Evolutionary conservation across 2,113 vertebrate species (phyloP).

Genomic region (Barbus barbus): DNA sequence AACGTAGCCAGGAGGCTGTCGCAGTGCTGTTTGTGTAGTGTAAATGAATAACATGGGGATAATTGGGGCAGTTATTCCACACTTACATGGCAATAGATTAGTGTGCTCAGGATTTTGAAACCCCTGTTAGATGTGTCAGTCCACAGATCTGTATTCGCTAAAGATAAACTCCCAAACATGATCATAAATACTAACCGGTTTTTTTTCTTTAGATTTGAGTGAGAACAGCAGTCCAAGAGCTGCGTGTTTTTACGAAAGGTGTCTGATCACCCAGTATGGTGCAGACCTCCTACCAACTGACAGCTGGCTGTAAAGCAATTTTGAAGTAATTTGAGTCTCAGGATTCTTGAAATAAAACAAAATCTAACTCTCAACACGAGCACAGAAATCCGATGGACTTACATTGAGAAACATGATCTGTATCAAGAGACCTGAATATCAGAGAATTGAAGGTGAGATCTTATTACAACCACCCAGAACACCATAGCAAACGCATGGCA

Average conservation of each 20-base stretch:
- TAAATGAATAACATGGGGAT: slow-evolving; percentile 28
- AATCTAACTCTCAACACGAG: not conserved
- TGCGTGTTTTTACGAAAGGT: not conserved
- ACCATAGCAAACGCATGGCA: not conserved
- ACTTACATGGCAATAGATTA: not conserved
- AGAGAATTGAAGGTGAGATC: not conserved
- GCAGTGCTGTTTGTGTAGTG: not conserved
- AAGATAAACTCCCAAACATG: not conserved
- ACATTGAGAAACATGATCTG: not conserved
- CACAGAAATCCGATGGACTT: not conserved
- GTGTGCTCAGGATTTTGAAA: slow-evolving; percentile 12
- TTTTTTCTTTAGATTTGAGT: not conserved
- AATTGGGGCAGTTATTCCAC: slow-evolving; percentile 30
- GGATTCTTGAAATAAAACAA: slow-evolving; percentile 5
- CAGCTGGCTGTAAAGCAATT: slow-evolving; percentile 1
- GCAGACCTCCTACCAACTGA: not conserved
- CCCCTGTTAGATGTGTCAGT: not conserved
- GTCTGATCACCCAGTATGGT: not conserved
- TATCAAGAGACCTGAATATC: not conserved
- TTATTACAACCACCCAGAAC: not conserved
- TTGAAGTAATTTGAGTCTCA: not conserved
- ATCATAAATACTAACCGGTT: not conserved
- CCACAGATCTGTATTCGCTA: not conserved
- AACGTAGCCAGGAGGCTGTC: not conserved
- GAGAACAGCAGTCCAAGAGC: not conserved